These are phyloP conservation scores for Nycticebus coucang DNA, from an alignment of 2,113 vertebrate genomes.

Conservation along the genomic window DNA sequence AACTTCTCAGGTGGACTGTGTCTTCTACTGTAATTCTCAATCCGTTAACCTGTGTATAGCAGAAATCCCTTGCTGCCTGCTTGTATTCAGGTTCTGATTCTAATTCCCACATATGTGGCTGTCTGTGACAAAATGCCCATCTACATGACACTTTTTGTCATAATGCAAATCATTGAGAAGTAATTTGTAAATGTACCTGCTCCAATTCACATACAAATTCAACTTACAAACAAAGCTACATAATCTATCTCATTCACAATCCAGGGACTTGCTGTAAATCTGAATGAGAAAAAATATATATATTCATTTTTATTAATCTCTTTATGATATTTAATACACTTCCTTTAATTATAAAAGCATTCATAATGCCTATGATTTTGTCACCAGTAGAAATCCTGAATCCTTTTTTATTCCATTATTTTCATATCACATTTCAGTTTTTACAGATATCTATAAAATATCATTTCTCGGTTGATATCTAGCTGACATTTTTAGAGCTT, in stretches of 20 bases:
- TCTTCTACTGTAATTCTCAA: not conserved
- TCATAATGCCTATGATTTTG: not conserved
- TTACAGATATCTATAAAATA: not conserved
- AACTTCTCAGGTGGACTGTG: not conserved
- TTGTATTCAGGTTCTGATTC: not conserved
- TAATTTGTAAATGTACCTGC: not conserved
- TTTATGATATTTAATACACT: not conserved
- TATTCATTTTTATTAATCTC: not conserved
- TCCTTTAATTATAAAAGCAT: conserved; percentile 13
- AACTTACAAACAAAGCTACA: too few species aligned
- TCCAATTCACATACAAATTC: too few species aligned
- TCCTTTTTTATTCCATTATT: not conserved
- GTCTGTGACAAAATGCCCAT: not conserved
- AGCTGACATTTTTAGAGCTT: not conserved
- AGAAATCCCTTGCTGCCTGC: not conserved
- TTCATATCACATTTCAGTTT: not conserved
- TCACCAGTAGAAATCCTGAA: not conserved
- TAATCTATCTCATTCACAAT: too few species aligned
- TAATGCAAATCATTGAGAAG: not conserved
- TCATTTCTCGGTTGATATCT: not conserved
- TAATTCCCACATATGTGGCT: not conserved
- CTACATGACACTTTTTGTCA: not conserved
- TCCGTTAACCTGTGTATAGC: not conserved
- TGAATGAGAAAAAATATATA: not conserved
- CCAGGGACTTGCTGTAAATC: not conserved